phyloP scores from a whole-genome alignment of 2,797 vertebrate genomes.

The Anabas testudineus region DNA sequence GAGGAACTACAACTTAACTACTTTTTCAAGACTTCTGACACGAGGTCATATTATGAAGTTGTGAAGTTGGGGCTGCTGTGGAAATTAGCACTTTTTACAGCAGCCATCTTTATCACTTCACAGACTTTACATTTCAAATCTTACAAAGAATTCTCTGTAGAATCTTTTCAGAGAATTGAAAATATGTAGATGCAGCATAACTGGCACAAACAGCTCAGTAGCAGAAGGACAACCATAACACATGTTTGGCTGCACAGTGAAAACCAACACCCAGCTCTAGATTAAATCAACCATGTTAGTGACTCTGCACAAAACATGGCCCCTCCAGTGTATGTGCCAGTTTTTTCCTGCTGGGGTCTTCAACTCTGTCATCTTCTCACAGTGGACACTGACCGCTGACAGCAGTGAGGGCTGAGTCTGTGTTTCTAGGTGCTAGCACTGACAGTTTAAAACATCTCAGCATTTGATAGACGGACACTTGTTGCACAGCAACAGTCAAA shows the following conservation, averaged over 20 bases:
- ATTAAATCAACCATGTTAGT: neutral
- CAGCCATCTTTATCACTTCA: neutral
- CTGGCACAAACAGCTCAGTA: neutral
- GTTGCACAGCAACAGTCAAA: conserved; percentile 8
- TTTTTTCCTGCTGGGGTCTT: neutral
- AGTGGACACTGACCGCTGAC: neutral
- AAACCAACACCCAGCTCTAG: neutral
- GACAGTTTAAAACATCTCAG: conserved; percentile 10
- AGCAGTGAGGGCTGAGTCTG: neutral
- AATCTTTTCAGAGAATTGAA: neutral
- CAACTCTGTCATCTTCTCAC: neutral
- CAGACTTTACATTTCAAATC: neutral
- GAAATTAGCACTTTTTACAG: neutral
- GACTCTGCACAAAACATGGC: neutral
- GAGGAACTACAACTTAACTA: neutral
- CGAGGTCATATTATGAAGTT: no score
- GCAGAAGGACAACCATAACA: neutral
- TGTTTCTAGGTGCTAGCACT: neutral
- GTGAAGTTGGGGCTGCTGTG: no score
- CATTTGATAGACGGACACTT: neutral
- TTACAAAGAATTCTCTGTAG: neutral
- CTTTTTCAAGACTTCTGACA: neutral
- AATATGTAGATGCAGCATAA: neutral
- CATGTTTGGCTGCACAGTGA: neutral
- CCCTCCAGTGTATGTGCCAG: neutral